Base-by-base conservation (phyloP, 2,888 invertebrate genomes). In the Beris morrisii region DNA sequence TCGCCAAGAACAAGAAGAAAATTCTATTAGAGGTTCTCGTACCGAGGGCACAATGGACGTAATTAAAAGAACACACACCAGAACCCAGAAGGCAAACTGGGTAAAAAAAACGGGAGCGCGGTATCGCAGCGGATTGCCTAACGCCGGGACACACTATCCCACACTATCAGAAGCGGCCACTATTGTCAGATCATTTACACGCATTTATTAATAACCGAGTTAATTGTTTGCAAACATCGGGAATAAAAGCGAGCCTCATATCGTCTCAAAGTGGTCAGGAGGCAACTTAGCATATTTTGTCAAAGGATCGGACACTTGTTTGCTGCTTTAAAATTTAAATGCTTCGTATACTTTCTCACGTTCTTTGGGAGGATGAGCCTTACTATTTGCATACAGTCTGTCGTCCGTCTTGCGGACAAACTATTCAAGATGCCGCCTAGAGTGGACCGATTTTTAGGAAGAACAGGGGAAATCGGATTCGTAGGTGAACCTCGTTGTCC, bases 191-290 rank as follows among this genome's bases (percentile, higher is more conserved):
- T 52, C 61, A 61, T 61, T 61, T 52, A 61, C 61, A 61, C 50
- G 59, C 59, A 48, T 59, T 50, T 59, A 59, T 59, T 59, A 59
- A 48, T 59, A 48, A 44, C 48, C 61, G 22, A 61, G 50, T 61
- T 61, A 61, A 61, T 61, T 61, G 61, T 52, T 52, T 50, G 61
- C 61, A 61, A 61, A 61, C 61, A 61, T 50, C 32, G 59, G 38
- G 59, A 50, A 50, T 52, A 50, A 38, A 48, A 50, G 11, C 38
- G 61, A 50, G 58, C 30, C 44, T 46, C n/a, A n/a, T n/a, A n/a
- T n/a, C n/a, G n/a, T n/a, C n/a, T n/a, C 30, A 45, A 59, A 48
- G 38, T 59, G 46, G 48, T 31, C 30, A 45, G 59, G 50, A 43
- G 50, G 50, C 43, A 61, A 38, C 38, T 38, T 9, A 9, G 9